phyloP scores from a whole-genome alignment of 2,113 vertebrate genomes.

The human (Homo sapiens) region GRCh38 chr3:157822501-157823000 shows the following conservation, averaged over 20 bases:
- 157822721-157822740: not conserved
- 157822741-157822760: not conserved
- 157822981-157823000: not conserved
- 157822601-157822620: not conserved
- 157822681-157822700: not conserved
- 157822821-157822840: not conserved
- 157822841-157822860: not conserved
- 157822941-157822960: not conserved
- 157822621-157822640: not conserved
- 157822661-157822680: not conserved
- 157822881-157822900: not conserved
- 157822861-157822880: not conserved
- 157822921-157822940: not conserved
- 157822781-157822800: not conserved
- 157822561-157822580: not conserved
- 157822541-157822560: not conserved
- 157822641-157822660: not conserved
- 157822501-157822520: not conserved
- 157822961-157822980: not conserved
- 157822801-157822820: not conserved
- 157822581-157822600: not conserved
- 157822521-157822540: not conserved
- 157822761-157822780: not conserved
- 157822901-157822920: not conserved
- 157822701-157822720: not conserved